Base-by-base conservation (phyloP, 2,888 invertebrate genomes). In the Stenolophus ochropezus region DNA sequence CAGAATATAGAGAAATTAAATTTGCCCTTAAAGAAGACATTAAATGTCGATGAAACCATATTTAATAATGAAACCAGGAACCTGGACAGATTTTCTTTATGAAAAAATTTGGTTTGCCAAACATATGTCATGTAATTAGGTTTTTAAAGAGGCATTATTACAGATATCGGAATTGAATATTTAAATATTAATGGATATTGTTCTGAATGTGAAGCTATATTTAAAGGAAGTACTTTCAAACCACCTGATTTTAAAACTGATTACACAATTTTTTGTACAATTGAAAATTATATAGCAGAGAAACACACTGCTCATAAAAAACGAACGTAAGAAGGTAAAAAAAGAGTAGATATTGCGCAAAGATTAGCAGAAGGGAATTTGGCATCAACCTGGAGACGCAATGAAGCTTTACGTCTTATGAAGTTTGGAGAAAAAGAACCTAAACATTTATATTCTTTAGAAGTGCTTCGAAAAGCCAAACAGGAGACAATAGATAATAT, bases 211-310 rank as follows among this genome's bases (percentile, higher is more conserved):
- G 18, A 53, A 14, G 53, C 53, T 53, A 16, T 18, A 16, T 14
- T 53, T 53, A 18, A 53, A 53, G 53, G 53, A 53, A 53, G 14
- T 14, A 16, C 18, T 53, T 53, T 14, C 6, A 18, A 53, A 16
- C 53, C 53, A 53, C 18, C 53, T 16, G 53, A 53, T 53, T 53
- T 53, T 18, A 53, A 53, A 53, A 53, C 53, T 16, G 53, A 53
- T 14, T 53, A 53, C 6, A 53, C 49, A 49, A 53, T 53, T 16
- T 53, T 53, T 53, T 53, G 53, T 53, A 53, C 53, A 18, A 53
- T 53, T 16, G 16, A 53, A 18, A 53, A 53, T 53, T 53, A 53
- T 53, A 18, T 18, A 53, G 14, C 53, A 4, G 53, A 18, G 18
- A 53, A 53, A 18, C 53, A 53, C 14, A 53, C 14, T 53, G 18